Base-by-base conservation (phyloP, 2,113 vertebrate genomes). In the Onychorhynchus coronatus region DNA sequence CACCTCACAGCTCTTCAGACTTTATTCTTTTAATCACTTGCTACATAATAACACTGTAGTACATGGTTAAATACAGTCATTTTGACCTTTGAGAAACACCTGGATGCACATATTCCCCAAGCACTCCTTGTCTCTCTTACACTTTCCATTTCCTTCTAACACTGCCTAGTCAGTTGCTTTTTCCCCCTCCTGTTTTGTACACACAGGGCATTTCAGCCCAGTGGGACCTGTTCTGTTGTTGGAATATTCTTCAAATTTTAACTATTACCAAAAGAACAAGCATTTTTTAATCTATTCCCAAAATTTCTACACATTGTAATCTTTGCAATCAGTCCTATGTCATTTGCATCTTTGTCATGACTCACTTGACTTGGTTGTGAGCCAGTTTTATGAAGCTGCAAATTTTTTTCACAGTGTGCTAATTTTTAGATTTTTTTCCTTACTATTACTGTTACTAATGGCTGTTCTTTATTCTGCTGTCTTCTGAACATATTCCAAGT, bases 11-110 rank as follows among this genome's bases (percentile, higher is more conserved):
- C 24, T 96, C 76, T 95, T 81, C 62, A 97, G 83, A 95, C 75
- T 93, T 74, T n/a, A 70, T 77, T 83, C 20, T 91, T 97, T 94
- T 96, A 94, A 96, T 97, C 83, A 91, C 39, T 94, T 95, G 27
- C 35, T 85, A 18, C 12, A 23, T 74, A 95, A 75, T 59, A 95
- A 70, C 6, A 12, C 46, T 85, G 39, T 87, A 88, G 67, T 73
- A n/a, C 37, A 58, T 30, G 23, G 42, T 62, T 89, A 50, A 95
- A 90, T 33, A 75, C 39, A 92, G 35, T 22, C 22, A 79, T 31
- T 84, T 56, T 39, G 74, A 86, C 61, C 55, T 83, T 20, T 66
- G 53, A 93, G 71, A 91, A 82, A 93, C 83, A 79, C 35, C 27
- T 82, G 58, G 35, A 82, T 59, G n/a, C 14, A 80, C 22, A 76